Percentiles rank a stretch among this genome's conserved stretches.
phyloP scores from a whole-genome alignment of 2,888 invertebrate genomes.

The Xestobium rufovillosum region DNA sequence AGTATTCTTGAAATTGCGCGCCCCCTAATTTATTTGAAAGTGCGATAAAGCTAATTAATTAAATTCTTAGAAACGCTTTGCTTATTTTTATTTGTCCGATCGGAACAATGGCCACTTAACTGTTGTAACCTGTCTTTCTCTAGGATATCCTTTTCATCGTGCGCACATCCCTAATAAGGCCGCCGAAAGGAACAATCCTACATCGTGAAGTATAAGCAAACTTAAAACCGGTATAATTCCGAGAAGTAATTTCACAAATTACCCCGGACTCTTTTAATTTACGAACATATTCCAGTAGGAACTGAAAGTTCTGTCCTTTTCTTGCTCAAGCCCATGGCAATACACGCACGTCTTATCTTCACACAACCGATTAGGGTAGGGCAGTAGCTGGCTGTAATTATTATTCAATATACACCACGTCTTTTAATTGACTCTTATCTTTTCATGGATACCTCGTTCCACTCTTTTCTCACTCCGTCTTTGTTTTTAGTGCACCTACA shows the following conservation, averaged over 20 bases:
- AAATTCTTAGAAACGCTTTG: conserved; percentile 33
- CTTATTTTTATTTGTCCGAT: conserved; percentile 19
- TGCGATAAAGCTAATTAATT: conserved; percentile 38
- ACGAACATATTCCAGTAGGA: conserved; percentile 22
- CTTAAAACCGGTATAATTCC: conserved; percentile 32
- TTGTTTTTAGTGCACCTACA: background rate
- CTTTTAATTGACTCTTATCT: conserved; percentile 46
- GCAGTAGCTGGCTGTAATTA: conserved; percentile 42
- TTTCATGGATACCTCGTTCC: conserved; percentile 1
- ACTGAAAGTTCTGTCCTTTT: conserved; percentile 9
- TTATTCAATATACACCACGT: conserved; percentile 45
- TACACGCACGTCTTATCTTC: conserved; percentile 22
- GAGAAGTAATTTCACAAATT: conserved; percentile 45
- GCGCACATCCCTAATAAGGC: background rate
- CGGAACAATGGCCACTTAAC: conserved; percentile 21
- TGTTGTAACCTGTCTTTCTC: too few species aligned
- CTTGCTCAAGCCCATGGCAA: too few species aligned
- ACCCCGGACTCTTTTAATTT: conserved; percentile 41
- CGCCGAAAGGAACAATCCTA: conserved; percentile 9
- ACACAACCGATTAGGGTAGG: conserved; percentile 25
- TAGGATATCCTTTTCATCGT: too few species aligned
- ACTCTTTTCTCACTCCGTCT: background rate
- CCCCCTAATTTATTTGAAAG: conserved; percentile 28
- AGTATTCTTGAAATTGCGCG: background rate
- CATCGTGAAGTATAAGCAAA: conserved; percentile 23